Evolutionary conservation across 2,888 invertebrate genomes (phyloP).

Genomic region (Strigamia transsilvanica): DNA sequence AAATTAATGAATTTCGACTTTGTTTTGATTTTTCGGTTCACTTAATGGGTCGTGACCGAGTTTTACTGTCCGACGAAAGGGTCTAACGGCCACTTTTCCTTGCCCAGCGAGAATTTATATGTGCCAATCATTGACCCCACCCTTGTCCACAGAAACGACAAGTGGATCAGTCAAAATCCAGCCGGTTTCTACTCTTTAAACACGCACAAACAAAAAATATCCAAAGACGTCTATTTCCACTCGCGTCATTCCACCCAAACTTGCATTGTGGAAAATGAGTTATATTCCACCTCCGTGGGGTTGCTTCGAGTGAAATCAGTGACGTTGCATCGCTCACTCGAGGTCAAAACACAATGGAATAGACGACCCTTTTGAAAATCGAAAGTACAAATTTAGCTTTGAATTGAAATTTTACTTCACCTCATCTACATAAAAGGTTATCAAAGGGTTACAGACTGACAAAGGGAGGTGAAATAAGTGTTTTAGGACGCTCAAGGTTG

Average conservation of each 20-base stretch:
- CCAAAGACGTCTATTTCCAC: neutral
- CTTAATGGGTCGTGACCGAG: conserved; percentile 13
- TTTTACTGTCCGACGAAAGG: neutral
- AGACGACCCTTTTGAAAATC: neutral
- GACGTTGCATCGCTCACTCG: neutral
- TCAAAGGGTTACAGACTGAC: conserved; percentile 10
- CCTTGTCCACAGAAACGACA: conserved; percentile 1
- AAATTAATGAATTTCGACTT: neutral
- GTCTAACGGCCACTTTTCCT: conserved; percentile 22
- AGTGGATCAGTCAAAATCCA: neutral
- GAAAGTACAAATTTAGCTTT: conserved; percentile 20
- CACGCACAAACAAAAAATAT: neutral
- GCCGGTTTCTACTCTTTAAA: neutral
- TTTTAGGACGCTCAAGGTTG: neutral
- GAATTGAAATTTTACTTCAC: neutral
- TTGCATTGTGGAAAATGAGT: neutral
- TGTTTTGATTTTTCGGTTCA: conserved; percentile 2
- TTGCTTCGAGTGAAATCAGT: neutral
- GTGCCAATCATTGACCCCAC: conserved; percentile 21
- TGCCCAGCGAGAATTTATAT: conserved; percentile 9
- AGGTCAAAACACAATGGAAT: conserved; percentile 9
- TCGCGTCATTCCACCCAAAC: neutral
- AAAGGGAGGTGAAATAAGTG: neutral
- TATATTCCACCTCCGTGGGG: neutral
- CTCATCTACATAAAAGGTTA: conserved; percentile 18